phyloP scores from a whole-genome alignment of 1,140 invertebrate genomes.

The Asobara japonica region DNA sequence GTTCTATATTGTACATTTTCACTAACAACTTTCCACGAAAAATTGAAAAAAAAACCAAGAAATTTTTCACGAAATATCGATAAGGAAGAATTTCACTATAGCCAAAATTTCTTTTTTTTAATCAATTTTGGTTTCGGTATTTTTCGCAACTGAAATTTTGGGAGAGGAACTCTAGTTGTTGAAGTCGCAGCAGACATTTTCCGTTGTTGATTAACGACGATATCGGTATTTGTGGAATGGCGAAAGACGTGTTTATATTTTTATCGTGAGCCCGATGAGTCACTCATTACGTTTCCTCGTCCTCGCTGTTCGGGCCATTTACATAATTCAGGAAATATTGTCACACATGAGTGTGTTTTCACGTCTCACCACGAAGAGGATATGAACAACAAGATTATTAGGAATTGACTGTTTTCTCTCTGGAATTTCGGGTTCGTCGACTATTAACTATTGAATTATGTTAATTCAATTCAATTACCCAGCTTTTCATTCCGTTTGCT shows the following conservation, averaged over 20 bases:
- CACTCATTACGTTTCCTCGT: background rate
- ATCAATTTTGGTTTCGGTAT: too few species aligned
- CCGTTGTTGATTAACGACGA: background rate
- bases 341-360: background rate
- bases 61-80: too few species aligned
- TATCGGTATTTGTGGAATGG: background rate
- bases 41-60: too few species aligned
- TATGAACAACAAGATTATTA: background rate
- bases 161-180: background rate
- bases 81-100: too few species aligned
- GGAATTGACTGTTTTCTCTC: background rate
- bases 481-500: too few species aligned
- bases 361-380: background rate
- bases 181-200: too few species aligned
- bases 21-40: too few species aligned
- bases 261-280: background rate
- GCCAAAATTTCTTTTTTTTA: too few species aligned
- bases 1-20: too few species aligned
- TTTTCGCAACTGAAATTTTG: background rate
- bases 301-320: background rate
- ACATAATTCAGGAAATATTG: constrained; percentile 12
- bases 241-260: background rate
- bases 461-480: too few species aligned
- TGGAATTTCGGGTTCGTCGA: background rate
- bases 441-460: too few species aligned